Evolutionary conservation across 2,888 invertebrate species (phyloP).

Genomic region (Pomacea canaliculata): DNA sequence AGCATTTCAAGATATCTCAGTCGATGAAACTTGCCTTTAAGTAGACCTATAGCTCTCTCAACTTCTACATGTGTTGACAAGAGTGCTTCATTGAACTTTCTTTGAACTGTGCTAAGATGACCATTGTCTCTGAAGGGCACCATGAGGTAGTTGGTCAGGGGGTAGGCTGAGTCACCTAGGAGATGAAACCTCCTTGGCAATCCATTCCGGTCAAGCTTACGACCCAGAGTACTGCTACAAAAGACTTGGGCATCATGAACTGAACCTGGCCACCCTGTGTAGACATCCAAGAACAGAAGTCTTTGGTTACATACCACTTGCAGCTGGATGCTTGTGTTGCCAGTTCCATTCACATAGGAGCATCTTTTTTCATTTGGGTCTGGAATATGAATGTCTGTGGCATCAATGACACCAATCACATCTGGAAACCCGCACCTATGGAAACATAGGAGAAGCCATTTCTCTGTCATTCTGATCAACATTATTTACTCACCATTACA

Average conservation of each 20-base stretch:
- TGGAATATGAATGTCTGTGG: neutral
- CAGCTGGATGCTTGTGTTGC: constrained; percentile 33
- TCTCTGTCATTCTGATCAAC: too few relatives aligned
- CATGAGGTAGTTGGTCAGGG: constrained; percentile 23
- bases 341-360: constrained; percentile 25
- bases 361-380: neutral
- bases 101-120: constrained; percentile 25
- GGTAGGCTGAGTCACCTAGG: constrained; percentile 35
- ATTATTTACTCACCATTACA: too few relatives aligned
- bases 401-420: constrained; percentile 1
- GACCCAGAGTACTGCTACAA: constrained; percentile 27
- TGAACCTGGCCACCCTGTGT: constrained; percentile 34
- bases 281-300: constrained; percentile 32
- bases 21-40: constrained; percentile 33
- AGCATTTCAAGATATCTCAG: constrained; percentile 32
- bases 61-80: constrained; percentile 27
- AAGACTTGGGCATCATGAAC: constrained; percentile 37
- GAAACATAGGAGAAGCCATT: too few relatives aligned
- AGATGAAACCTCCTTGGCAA: constrained; percentile 28
- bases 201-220: neutral
- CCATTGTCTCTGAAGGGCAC: constrained; percentile 38
- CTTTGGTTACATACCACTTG: constrained; percentile 35
- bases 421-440: neutral
- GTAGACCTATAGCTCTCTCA: constrained; percentile 29
- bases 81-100: constrained; percentile 29